Base-by-base conservation (phyloP, 2,888 invertebrate species). In the Odiellus spinosus region DNA sequence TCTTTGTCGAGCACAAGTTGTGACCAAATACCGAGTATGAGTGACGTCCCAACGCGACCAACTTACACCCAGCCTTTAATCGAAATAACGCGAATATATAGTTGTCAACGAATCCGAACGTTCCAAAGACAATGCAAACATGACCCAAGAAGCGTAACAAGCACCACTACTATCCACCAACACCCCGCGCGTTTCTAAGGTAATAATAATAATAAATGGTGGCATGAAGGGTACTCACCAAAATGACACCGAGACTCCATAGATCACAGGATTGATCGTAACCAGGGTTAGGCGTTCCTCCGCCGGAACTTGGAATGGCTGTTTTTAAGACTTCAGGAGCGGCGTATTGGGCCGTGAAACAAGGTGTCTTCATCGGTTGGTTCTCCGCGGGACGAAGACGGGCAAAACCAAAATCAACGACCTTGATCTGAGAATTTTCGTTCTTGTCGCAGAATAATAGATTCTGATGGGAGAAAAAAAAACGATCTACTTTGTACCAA, bases 371-470 rank as follows among this genome's bases (percentile, higher is more conserved):
- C 59, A 78, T 64, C 17, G 58, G 58, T 1, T 71, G 66, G 58
- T 75, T 74, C 46, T 72, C 71, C 49, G 74, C 71, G 40, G 73
- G 75, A 59, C 79, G 77, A 54, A 77, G 69, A n/a, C 85, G 72
- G 14, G 95, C 90, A 69, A 93, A 93, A 10, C 96, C 95, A 66
- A 96, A 96, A 69, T 96, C 96, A 1, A 95, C 85, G 36, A 96
- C 77, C 64, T 91, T 90, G 17, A 95, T 75, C 56, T 74, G 71
- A 12, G 76, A 72, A 53, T 72, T 63, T 51, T 71, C 73, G 48
- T 63, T 67, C 35, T 66, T 63, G 52, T 74, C 71, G 19, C 46
- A 46, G 62, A 79, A 82, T 17, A 82, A 70, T 40, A 82, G 67
- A 64, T 82, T 82, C 71, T 77, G 60, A 14, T 62, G 60, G 48